Base-by-base conservation (phyloP, 2,113 vertebrate species). In the Numenius arquata region DNA sequence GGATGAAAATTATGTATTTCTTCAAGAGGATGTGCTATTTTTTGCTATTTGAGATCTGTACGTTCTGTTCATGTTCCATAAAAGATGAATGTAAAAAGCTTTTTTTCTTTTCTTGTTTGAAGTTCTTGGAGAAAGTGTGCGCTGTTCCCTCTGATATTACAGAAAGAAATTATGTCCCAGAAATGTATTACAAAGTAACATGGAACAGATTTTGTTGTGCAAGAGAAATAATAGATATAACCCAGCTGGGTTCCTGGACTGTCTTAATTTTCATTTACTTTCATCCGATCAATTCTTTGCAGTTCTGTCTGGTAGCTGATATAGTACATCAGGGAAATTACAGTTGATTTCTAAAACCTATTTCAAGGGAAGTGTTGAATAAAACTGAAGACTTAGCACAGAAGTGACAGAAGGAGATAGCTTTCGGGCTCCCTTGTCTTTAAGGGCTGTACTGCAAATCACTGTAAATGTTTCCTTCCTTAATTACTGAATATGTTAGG, bases 1-100 rank as follows among this genome's bases (percentile, higher is more conserved):
- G 87, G 91, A 90, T 94, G 82, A 93, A 96, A 95, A 95, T 93
- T 94, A 52, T 32, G 40, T 84, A 88, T 87, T 91, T 96, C 48
- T 94, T 91, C 77, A 78, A 85, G 88, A 79, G 11, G 58, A 36
- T 0, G 1, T 89, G 34, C 48, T 95, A 90, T 95, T 97, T 98
- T 94, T 85, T 73, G 45, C 78, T 78, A 14, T 94, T 88, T 71
- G 82, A 78, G 61, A 86, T 88, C 90, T 68, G 85, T 81, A 93
- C 83, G 52, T 91, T 94, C 90, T 94, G 92, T 87, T 96, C 75
- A 38, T 86, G 59, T 86, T 97, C 83, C 34, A 75, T 88, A 95
- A 86, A 94, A 85, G 55, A 92, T 74, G 32, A 85, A 79, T 59
- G 50, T 76, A 94, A 82, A 93, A 77, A 40, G 27, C 58, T 26